Evolutionary conservation across 2,113 vertebrate species (phyloP).

Genomic region (Melospiza melodia): DNA sequence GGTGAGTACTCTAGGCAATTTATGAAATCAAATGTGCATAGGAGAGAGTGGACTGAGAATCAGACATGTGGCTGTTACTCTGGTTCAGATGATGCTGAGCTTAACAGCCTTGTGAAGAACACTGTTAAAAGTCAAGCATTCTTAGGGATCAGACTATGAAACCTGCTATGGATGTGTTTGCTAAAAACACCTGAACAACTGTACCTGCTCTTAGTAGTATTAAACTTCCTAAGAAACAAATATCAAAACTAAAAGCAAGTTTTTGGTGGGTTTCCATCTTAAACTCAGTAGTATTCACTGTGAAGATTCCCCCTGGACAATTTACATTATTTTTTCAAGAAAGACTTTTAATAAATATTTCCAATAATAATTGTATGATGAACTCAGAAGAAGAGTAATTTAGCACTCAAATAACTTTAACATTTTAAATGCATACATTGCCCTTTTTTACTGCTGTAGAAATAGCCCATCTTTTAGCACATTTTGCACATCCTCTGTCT

Average conservation of each 20-base stretch:
- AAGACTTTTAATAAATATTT: background rate
- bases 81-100: background rate
- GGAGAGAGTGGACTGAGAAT: background rate
- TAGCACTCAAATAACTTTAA: background rate
- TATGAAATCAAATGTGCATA: background rate
- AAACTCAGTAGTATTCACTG: background rate
- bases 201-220: background rate
- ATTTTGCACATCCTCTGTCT: background rate
- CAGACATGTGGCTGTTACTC: background rate
- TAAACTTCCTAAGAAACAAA: background rate
- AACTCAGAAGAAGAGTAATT: background rate
- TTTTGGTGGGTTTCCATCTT: background rate
- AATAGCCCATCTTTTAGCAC: background rate
- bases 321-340: background rate
- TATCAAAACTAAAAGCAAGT: background rate
- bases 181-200: background rate
- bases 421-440: background rate
- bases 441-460: background rate
- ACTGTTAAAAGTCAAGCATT: background rate
- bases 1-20: accelerated
- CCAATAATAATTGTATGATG: background rate
- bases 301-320: background rate
- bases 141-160: background rate
- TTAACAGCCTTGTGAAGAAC: background rate
- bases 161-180: background rate